Conservation (phyloP, 2,797 vertebrate species). For the Acanthis flammea region DNA sequence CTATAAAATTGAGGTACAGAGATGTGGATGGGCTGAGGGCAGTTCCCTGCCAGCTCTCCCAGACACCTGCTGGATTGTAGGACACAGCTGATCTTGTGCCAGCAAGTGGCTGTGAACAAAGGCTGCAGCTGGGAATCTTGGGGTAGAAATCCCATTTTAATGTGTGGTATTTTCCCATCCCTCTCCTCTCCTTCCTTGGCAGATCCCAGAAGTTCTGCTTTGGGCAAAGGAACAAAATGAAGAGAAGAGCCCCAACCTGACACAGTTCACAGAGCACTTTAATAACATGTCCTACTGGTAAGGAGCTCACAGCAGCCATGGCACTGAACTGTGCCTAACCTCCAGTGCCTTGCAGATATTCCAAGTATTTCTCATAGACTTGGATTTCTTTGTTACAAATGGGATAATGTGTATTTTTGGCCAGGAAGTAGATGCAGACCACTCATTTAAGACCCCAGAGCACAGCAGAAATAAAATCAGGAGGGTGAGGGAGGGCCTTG, state of each 20-base stretch:
- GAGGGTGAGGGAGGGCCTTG: neutral
- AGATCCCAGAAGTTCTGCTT: constrained; percentile 98
- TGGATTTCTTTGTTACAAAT: neutral
- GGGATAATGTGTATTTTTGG: neutral
- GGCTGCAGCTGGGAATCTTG: neutral
- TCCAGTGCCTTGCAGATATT: neutral
- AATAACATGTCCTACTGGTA: constrained; percentile 99
- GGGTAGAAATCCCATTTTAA: neutral
- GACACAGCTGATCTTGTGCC: neutral
- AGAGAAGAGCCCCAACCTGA: constrained; percentile 98
- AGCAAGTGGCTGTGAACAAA: neutral
- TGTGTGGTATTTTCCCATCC: neutral
- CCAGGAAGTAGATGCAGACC: neutral
- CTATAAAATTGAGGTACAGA: constrained; percentile 93
- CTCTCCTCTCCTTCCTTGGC: neutral
- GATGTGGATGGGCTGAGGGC: neutral
- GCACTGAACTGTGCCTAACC: neutral
- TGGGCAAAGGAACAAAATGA: constrained; percentile 99
- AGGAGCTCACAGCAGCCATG: neutral
- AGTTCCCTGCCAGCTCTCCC: neutral
- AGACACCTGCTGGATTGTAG: neutral
- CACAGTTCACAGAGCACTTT: constrained; percentile 99
- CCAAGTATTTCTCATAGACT: neutral
- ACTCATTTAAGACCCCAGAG: neutral
- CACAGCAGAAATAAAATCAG: neutral